phyloP scores from a whole-genome alignment of 1,140 invertebrate species.

The Philopotamus ludificatus region DNA sequence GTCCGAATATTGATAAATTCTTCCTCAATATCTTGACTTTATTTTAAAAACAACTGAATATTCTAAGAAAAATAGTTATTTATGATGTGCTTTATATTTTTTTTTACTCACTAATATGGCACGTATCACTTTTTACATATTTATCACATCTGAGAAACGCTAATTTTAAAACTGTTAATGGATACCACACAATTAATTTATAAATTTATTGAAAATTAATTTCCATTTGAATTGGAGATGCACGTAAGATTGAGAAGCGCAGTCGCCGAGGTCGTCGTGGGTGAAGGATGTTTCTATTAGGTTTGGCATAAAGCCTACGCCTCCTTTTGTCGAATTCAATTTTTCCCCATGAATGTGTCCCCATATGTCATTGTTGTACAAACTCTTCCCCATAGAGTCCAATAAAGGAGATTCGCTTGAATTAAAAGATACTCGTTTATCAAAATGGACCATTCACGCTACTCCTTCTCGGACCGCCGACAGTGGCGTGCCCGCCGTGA shows the following conservation, averaged over 20 bases:
- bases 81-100: no score
- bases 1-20: no score
- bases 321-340: conserved; percentile 36
- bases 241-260: not conserved
- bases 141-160: no score
- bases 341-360: conserved; percentile 32
- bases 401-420: conserved; percentile 34
- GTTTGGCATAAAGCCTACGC: conserved; percentile 28
- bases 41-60: no score
- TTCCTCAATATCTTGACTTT: no score
- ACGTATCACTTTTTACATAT: no score
- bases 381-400: conserved; percentile 20
- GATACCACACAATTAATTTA: no score
- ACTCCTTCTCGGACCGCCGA: conserved; percentile 2
- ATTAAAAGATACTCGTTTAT: conserved; percentile 38
- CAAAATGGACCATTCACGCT: conserved; percentile 37
- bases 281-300: conserved; percentile 34
- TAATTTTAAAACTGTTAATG: no score
- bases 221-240: no score
- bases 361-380: conserved; percentile 32
- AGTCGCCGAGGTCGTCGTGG: not conserved
- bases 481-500: conserved; percentile 27
- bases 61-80: no score
- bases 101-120: no score
- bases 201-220: no score